Percentiles rank a stretch among this genome's conserved stretches.
Evolutionary conservation across 2,113 vertebrate species (phyloP).

Genomic region (Hylia prasina): DNA sequence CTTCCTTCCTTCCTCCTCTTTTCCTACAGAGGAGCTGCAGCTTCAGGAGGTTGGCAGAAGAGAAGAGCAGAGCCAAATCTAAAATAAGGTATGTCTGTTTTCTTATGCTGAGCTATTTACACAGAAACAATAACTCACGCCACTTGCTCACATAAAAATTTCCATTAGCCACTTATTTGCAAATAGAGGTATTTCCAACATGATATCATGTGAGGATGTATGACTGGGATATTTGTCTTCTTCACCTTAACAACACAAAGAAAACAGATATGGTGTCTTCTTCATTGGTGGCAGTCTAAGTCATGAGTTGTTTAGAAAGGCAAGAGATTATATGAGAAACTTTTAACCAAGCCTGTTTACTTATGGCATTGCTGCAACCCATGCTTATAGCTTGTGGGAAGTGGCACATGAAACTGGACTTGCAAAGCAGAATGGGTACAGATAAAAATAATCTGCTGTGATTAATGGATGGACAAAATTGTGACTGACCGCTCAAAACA

Average conservation of each 20-base stretch:
- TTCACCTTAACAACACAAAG: neutral
- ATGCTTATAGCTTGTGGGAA: neutral
- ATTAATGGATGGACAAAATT: neutral
- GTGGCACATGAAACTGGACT: neutral
- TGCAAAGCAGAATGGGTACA: neutral
- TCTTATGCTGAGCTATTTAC: neutral
- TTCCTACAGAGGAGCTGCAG: neutral
- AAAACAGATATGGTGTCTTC: neutral
- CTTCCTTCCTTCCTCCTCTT: neutral
- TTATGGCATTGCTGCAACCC: neutral
- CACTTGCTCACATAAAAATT: neutral
- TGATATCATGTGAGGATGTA: neutral
- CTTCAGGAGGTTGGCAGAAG: neutral
- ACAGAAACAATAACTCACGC: neutral
- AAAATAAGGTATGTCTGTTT: neutral
- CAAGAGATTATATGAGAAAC: neutral
- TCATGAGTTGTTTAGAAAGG: neutral
- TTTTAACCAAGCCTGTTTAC: neutral
- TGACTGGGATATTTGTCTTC: neutral
- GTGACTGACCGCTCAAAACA: neutral
- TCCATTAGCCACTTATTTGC: neutral
- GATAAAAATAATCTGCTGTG: neutral
- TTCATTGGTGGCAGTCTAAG: neutral
- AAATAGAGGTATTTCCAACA: neutral
- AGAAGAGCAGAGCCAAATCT: neutral